Conservation (phyloP, 1,140 invertebrate genomes). For the Callitettix versicolor region DNA sequence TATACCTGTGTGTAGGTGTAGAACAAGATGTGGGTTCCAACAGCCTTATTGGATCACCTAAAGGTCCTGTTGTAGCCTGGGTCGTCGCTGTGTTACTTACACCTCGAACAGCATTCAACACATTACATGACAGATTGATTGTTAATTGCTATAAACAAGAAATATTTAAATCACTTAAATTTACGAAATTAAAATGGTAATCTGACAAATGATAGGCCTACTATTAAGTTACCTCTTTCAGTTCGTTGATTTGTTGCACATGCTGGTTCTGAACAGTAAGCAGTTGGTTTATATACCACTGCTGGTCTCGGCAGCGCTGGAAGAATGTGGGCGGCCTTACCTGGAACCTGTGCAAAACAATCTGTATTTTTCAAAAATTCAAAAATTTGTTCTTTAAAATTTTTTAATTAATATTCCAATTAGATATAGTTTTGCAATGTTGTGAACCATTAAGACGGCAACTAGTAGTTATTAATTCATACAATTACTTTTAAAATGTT, state of each 20-base stretch:
- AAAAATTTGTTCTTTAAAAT: too few relatives aligned
- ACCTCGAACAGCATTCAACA: constrained; percentile 39
- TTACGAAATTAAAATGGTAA: background rate
- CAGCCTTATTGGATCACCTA: too few relatives aligned
- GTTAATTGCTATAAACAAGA: constrained; percentile 46
- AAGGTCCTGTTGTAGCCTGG: constrained; percentile 2
- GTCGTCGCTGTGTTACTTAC: constrained; percentile 5
- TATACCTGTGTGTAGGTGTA: too few relatives aligned
- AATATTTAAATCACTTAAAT: constrained; percentile 16
- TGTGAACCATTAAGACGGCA: too few relatives aligned
- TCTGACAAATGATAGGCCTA: background rate
- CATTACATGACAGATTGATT: constrained; percentile 59
- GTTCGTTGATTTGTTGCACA: constrained; percentile 68
- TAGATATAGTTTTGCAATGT: too few relatives aligned
- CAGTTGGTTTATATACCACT: constrained; percentile 86
- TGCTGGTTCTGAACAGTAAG: constrained; percentile 71
- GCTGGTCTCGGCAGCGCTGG: constrained; percentile 84
- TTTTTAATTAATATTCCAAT: too few relatives aligned
- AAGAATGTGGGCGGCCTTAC: constrained; percentile 87
- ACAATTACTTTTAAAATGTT: too few relatives aligned
- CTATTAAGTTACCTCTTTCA: constrained; percentile 42
- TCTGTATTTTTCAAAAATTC: too few relatives aligned
- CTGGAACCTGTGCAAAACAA: constrained; percentile 76
- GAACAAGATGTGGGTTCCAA: too few relatives aligned
- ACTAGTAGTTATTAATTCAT: too few relatives aligned